Conservation (phyloP, 2,797 vertebrate genomes). For the Pseudopleuronectes americanus region DNA sequence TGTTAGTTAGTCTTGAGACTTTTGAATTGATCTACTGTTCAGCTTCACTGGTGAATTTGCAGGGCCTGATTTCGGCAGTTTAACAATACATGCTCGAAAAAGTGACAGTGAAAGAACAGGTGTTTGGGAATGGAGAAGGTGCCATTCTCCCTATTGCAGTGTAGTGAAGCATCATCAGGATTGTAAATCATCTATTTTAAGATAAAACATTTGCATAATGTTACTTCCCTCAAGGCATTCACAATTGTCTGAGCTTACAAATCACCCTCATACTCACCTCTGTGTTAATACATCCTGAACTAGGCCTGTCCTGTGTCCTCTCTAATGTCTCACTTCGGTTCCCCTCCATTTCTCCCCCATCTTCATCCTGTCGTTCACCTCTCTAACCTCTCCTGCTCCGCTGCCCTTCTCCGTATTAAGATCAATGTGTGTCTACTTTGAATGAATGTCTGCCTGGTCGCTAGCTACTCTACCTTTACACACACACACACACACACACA, state of each 20-base stretch:
- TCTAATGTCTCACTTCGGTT: slow-evolving; percentile 48
- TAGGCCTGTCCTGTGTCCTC: slow-evolving; percentile 24
- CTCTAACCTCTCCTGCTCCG: slow-evolving; percentile 30
- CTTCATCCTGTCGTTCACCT: slow-evolving; percentile 42
- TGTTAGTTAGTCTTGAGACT: too few species aligned
- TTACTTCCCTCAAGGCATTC: neutral
- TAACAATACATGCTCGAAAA: too few species aligned
- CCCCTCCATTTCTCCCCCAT: slow-evolving; percentile 38
- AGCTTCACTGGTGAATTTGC: too few species aligned
- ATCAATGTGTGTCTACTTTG: slow-evolving; percentile 59
- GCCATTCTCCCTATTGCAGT: too few species aligned
- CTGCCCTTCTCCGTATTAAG: slow-evolving; percentile 53
- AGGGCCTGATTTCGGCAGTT: too few species aligned
- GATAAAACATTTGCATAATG: too few species aligned
- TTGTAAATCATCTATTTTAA: too few species aligned
- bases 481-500: too few species aligned
- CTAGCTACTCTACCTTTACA: slow-evolving; percentile 34
- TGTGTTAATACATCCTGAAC: slow-evolving; percentile 43
- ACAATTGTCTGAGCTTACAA: neutral
- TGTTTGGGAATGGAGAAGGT: too few species aligned
- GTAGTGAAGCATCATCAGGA: too few species aligned
- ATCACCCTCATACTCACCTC: slow-evolving; percentile 30
- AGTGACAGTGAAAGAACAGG: too few species aligned
- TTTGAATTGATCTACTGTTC: too few species aligned
- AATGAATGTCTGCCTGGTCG: slow-evolving; percentile 27